Conservation (phyloP, 2,797 vertebrate genomes). For the Rhyacichthys aspro region DNA sequence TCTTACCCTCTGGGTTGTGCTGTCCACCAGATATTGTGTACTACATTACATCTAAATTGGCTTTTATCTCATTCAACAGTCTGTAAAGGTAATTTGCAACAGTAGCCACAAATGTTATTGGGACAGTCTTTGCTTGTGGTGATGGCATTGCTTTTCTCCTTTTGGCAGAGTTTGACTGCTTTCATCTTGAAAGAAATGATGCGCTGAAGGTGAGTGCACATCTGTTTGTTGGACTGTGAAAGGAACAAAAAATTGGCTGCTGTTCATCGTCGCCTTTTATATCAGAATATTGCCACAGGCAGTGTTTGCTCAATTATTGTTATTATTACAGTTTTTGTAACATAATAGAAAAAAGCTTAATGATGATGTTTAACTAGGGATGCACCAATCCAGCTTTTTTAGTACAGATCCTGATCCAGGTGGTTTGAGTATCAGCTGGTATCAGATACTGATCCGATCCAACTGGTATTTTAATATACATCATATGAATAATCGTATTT, state of each 20-base stretch:
- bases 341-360: constrained; percentile 39
- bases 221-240: constrained; percentile 38
- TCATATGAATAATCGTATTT: too few species aligned
- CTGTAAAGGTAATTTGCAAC: constrained; percentile 51
- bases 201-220: constrained; percentile 24
- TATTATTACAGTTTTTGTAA: constrained; percentile 16
- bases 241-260: constrained; percentile 29
- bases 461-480: too few species aligned
- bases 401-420: too few species aligned
- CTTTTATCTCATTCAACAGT: constrained; percentile 31
- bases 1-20: constrained; percentile 18
- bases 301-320: constrained; percentile 24
- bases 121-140: constrained; percentile 30
- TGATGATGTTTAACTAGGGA: too few species aligned
- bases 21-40: constrained; percentile 33
- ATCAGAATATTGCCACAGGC: constrained; percentile 30
- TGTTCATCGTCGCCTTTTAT: constrained; percentile 36
- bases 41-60: constrained; percentile 36
- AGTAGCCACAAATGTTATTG: constrained; percentile 23
- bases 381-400: too few species aligned
- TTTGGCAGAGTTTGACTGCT: constrained; percentile 45
- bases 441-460: too few species aligned
- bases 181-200: constrained; percentile 45
- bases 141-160: constrained; percentile 39
- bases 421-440: too few species aligned